phyloP scores from a whole-genome alignment of 2,113 vertebrate species.

The Addax nasomaculatus region DNA sequence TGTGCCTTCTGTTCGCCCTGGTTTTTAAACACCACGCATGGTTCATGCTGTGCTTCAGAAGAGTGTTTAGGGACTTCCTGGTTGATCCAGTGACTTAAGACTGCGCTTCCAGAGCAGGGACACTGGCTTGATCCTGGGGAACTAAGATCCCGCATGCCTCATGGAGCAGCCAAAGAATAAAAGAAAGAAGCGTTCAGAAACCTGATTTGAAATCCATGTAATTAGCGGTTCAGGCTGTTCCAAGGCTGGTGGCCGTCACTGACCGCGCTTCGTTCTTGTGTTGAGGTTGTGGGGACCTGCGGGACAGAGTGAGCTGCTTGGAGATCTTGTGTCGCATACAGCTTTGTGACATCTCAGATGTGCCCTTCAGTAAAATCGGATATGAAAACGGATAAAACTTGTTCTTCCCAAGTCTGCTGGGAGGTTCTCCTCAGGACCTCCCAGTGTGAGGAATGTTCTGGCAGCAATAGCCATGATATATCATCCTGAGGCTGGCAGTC shows the following conservation, averaged over 20 bases:
- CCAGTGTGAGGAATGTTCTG: background rate
- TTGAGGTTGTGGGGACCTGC: background rate
- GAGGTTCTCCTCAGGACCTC: background rate
- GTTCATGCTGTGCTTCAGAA: background rate
- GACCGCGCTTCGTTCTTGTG: background rate
- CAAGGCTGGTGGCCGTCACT: background rate
- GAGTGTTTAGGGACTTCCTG: background rate
- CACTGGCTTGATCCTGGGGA: background rate
- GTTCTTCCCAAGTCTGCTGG: background rate
- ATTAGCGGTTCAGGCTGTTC: background rate
- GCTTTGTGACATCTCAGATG: background rate
- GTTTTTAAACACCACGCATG: background rate
- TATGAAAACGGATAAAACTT: background rate
- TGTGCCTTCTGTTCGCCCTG: fast-evolving
- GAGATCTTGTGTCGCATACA: background rate
- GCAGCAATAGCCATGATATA: background rate
- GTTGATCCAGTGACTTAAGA: background rate
- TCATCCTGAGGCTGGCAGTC: background rate
- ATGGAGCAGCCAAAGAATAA: background rate
- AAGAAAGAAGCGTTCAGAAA: background rate
- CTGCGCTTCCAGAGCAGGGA: fast-evolving
- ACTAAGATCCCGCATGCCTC: background rate
- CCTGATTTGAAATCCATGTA: background rate
- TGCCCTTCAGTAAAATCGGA: background rate
- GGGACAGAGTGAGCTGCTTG: background rate